Evolutionary conservation across 2,113 vertebrate species (phyloP).

Genomic region (Trachemys scripta): DNA sequence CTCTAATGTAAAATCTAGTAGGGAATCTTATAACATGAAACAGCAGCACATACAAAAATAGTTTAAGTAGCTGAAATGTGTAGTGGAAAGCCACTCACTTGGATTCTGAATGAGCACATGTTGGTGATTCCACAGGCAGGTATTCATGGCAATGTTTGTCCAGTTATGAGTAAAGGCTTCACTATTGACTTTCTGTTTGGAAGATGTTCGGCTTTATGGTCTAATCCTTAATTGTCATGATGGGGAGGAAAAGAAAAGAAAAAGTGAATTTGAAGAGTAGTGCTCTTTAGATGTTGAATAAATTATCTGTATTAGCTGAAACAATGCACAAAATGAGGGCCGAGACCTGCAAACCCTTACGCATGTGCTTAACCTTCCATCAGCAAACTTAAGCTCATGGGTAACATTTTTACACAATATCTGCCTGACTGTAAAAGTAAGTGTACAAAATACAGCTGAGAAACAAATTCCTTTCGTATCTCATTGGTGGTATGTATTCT

Average conservation of each 20-base stretch:
- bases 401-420: background rate
- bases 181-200: background rate
- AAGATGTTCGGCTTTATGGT: background rate
- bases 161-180: background rate
- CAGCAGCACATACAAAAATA: background rate
- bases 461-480: background rate
- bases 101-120: background rate
- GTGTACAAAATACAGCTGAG: background rate
- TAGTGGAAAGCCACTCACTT: background rate
- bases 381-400: background rate
- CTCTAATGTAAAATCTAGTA: background rate
- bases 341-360: background rate
- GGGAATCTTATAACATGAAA: background rate
- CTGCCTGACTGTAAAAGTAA: background rate
- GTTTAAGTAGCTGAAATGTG: background rate
- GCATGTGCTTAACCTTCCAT: conserved; percentile 5
- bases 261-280: background rate
- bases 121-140: background rate
- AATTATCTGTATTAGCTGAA: background rate
- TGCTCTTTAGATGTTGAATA: background rate
- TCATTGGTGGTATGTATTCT: background rate
- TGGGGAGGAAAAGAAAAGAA: background rate
- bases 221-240: background rate
- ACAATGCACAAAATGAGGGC: background rate
- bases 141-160: background rate